Percentiles rank a stretch among this genome's conserved stretches.
phyloP scores from a whole-genome alignment of 1,140 invertebrate genomes.

The Eupristina koningsbergeri region DNA sequence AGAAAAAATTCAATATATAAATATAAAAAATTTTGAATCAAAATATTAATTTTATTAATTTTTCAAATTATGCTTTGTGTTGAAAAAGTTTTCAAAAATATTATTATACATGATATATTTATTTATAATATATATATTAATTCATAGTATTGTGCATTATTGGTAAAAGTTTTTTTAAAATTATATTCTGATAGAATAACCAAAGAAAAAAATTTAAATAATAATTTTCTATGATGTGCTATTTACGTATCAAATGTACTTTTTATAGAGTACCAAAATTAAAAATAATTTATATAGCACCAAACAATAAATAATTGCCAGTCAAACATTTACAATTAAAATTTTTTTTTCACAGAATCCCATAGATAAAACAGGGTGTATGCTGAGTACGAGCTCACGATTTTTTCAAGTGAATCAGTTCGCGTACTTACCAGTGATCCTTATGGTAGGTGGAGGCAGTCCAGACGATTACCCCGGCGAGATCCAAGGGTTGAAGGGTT shows the following conservation, averaged over 20 bases:
- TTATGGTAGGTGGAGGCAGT: conserved; percentile 65
- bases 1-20: too few relatives aligned
- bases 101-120: too few relatives aligned
- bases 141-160: too few relatives aligned
- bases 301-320: neutral
- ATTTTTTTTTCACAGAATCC: conserved; percentile 22
- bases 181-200: too few relatives aligned
- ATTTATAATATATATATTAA: too few relatives aligned
- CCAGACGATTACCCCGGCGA: conserved; percentile 58
- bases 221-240: neutral
- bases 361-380: conserved; percentile 57
- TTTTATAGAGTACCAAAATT: neutral
- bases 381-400: conserved; percentile 57
- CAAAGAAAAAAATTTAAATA: neutral
- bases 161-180: too few relatives aligned
- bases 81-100: too few relatives aligned
- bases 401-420: neutral
- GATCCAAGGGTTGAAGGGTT: conserved; percentile 67
- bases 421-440: conserved; percentile 53
- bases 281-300: neutral
- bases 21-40: too few relatives aligned
- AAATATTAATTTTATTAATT: too few relatives aligned
- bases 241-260: neutral
- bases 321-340: neutral
- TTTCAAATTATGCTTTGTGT: too few relatives aligned